phyloP scores from a whole-genome alignment of 2,113 vertebrate genomes.

The Megaceryle maxima region DNA sequence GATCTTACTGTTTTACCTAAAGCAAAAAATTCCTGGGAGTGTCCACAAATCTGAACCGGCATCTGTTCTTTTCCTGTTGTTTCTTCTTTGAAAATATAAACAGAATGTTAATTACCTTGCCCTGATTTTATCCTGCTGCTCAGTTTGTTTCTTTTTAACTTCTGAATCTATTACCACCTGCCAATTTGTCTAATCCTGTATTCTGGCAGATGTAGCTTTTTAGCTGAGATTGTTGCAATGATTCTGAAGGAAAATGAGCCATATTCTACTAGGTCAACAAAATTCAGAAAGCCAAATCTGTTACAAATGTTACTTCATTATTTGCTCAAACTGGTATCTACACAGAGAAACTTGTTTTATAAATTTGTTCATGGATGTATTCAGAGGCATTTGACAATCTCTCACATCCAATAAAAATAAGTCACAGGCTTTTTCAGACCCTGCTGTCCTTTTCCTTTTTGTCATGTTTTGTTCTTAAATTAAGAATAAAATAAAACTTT shows the following conservation, averaged over 20 bases:
- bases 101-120: conserved; percentile 67
- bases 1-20: conserved; percentile 19
- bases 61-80: conserved; percentile 62
- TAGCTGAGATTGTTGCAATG: conserved; percentile 23
- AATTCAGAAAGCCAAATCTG: not conserved
- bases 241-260: conserved; percentile 8
- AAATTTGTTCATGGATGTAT: not conserved
- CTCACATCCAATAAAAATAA: not conserved
- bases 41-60: conserved; percentile 39
- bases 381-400: not conserved
- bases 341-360: not conserved
- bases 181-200: conserved; percentile 64
- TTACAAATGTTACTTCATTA: not conserved
- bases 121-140: conserved; percentile 60
- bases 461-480: not conserved
- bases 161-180: conserved; percentile 63
- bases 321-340: not conserved
- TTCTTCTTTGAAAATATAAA: conserved; percentile 66
- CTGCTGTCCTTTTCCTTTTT: not conserved
- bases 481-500: conserved; percentile 1
- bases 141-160: conserved; percentile 67
- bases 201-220: conserved; percentile 45
- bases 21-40: conserved; percentile 59
- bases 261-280: not conserved
- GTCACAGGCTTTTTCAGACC: not conserved